Evolutionary conservation across 2,888 invertebrate genomes (phyloP), one percentile per base, ranked within the genome.

Genomic region (Strigamia crassipes): DNA sequence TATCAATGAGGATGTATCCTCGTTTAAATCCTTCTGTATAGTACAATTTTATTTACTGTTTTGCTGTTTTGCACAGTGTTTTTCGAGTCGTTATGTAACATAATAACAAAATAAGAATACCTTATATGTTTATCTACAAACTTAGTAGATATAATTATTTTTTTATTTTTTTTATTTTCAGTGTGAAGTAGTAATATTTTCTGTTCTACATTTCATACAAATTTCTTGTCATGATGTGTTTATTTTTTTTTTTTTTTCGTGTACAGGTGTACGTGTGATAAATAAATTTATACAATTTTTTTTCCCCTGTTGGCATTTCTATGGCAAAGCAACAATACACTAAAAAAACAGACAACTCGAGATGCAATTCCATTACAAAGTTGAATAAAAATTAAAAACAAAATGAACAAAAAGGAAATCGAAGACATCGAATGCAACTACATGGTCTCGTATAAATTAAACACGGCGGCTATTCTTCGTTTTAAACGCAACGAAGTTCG

Each of bases 211-310:
- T n/a, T n/a, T n/a, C n/a, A n/a, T n/a, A n/a, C n/a, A n/a, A n/a
- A n/a, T n/a, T n/a, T n/a, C n/a, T n/a, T n/a, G n/a, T n/a, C n/a
- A n/a, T n/a, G n/a, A n/a, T n/a, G n/a, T n/a, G n/a, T 80, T 85
- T 86, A 3, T 27, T 85, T 2, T 81, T 83, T 56, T 85, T 84
- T 61, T 85, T 86, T 83, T 85, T 85, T 79, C 84, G 85, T 81
- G 51, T 84, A 10, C 85, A 86, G 85, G 86, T 86, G 8, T n/a
- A n/a, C 51, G 51, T 51, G 15, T 51, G n/a, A n/a, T n/a, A 46
- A 46, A 46, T 46, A 46, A 46, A 46, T 46, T 46, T 46, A 46
- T 46, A 10, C 10, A 46, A 46, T 8, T 46, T 46, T 46, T 51
- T 51, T 18, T 18, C 4, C 4, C 6, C 2, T 18, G 15, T 51